These are phyloP conservation scores for Callopanchax toddi DNA, from an alignment of 2,113 vertebrate genomes.

Conservation along the genomic window DNA sequence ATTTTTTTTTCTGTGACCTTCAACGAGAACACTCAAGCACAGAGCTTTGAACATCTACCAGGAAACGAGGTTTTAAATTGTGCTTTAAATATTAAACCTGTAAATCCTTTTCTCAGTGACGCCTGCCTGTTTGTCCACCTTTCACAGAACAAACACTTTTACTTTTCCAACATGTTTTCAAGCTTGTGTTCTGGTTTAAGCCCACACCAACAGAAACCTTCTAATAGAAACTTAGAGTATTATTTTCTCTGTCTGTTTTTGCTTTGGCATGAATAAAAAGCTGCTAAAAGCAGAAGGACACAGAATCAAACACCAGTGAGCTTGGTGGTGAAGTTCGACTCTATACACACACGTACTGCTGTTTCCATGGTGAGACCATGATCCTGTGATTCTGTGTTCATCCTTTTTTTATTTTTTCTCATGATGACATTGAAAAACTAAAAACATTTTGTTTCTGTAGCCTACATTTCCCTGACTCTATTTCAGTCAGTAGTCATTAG, in stretches of 20 bases:
- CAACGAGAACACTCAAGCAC: no score
- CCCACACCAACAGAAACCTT: not conserved
- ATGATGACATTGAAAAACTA: not conserved
- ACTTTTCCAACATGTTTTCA: not conserved
- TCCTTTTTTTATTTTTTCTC: not conserved
- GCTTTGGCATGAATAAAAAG: not conserved
- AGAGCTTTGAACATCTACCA: not conserved
- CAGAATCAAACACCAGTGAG: conserved; percentile 1
- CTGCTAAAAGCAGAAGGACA: conserved; percentile 1
- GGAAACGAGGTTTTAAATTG: not conserved
- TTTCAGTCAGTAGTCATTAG: not conserved
- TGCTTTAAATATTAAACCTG: not conserved
- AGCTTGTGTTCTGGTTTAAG: not conserved
- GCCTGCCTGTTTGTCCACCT: not conserved
- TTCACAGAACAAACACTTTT: not conserved
- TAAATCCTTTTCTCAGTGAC: not conserved
- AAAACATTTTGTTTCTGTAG: not conserved
- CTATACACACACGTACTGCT: conserved; percentile 1
- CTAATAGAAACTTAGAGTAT: not conserved
- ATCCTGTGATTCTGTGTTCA: not conserved
- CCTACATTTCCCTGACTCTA: not conserved
- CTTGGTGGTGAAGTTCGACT: not conserved
- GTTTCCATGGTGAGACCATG: conserved; percentile 4
- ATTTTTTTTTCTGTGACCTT: not conserved
- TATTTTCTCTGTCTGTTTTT: not conserved